These are phyloP conservation scores for Quadriops clusia DNA, from an alignment of 2,888 invertebrate species.

Conservation along the genomic window DNA sequence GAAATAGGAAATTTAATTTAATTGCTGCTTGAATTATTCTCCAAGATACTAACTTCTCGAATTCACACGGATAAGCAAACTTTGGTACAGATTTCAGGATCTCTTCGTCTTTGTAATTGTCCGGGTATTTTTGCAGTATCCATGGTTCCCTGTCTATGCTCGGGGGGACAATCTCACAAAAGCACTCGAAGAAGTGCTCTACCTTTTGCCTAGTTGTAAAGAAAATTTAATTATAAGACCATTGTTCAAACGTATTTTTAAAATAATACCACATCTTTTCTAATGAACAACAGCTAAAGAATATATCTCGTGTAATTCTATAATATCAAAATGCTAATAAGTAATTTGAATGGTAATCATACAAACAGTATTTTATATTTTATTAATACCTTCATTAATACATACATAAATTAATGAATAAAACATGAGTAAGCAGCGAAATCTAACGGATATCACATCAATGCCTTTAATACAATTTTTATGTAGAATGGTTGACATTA, in stretches of 20 bases:
- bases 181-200: conserved; percentile 67
- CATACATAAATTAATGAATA: too few relatives aligned
- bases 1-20: conserved; percentile 28
- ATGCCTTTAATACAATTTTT: too few relatives aligned
- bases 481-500: too few relatives aligned
- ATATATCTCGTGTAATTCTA: too few relatives aligned
- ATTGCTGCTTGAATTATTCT: conserved; percentile 6
- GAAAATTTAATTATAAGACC: conserved; percentile 1
- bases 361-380: too few relatives aligned
- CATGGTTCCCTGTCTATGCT: conserved; percentile 51
- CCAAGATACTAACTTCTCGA: conserved; percentile 54
- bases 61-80: conserved; percentile 80
- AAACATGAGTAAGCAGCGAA: too few relatives aligned
- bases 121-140: conserved; percentile 77
- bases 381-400: too few relatives aligned
- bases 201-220: conserved; percentile 56
- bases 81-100: conserved; percentile 78
- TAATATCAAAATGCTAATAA: too few relatives aligned
- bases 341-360: too few relatives aligned
- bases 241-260: not conserved
- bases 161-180: conserved; percentile 67
- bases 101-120: conserved; percentile 70
- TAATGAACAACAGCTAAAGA: too few relatives aligned
- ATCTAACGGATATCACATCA: too few relatives aligned
- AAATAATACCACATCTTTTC: too few relatives aligned